These are phyloP conservation scores for Leptinotarsa texana DNA, from an alignment of 1,140 invertebrate genomes.

Conservation along the genomic window DNA sequence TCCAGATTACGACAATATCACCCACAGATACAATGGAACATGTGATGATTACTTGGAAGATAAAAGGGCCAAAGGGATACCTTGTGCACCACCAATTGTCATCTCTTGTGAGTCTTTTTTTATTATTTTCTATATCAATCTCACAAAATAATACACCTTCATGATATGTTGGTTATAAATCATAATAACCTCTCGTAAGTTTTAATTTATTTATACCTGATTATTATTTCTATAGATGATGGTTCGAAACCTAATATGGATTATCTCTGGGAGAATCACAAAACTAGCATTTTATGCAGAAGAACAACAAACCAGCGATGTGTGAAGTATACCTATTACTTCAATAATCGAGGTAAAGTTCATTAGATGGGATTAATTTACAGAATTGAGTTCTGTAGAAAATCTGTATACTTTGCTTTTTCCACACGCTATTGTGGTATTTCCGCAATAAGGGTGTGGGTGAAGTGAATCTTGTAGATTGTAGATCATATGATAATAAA, in stretches of 20 bases:
- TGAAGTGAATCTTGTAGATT: no score
- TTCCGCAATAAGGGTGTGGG: no score
- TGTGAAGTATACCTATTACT: slow-evolving; percentile 58
- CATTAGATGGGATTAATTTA: no score
- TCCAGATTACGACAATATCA: slow-evolving; percentile 57
- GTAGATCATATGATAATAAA: no score
- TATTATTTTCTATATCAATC: not conserved
- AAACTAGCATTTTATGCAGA: slow-evolving; percentile 55
- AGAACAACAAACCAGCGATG: slow-evolving; percentile 58
- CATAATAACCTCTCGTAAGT: no score
- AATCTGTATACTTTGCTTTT: no score
- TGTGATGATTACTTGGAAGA: slow-evolving; percentile 57
- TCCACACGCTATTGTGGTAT: no score
- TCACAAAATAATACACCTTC: not conserved
- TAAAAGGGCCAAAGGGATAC: slow-evolving; percentile 54
- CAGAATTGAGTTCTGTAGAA: no score
- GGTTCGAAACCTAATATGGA: slow-evolving; percentile 49
- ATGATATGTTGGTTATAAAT: no score
- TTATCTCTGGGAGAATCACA: slow-evolving; percentile 45
- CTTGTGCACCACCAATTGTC: slow-evolving; percentile 59
- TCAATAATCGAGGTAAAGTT: slow-evolving; percentile 50
- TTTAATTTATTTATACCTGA: not conserved
- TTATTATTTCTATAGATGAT: slow-evolving; percentile 54
- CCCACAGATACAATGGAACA: slow-evolving; percentile 57
- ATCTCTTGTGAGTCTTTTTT: slow-evolving; percentile 57